Evolutionary conservation across 2,888 invertebrate genomes (phyloP).

Genomic region (Anthoptus insignis): DNA sequence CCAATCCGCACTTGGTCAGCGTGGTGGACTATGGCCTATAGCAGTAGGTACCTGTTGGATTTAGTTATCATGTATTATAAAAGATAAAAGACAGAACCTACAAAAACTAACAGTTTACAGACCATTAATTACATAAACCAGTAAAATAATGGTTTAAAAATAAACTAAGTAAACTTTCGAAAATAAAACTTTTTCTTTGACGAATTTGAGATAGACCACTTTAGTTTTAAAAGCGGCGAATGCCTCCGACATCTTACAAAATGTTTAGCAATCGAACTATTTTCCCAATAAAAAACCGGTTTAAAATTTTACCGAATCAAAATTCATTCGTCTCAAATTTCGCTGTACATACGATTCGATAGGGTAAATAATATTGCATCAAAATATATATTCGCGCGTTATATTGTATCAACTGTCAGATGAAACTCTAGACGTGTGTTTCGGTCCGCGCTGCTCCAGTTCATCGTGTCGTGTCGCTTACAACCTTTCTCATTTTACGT

Average conservation of each 20-base stretch:
- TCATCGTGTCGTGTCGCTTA: slow-evolving; percentile 81
- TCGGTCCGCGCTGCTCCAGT: slow-evolving; percentile 82
- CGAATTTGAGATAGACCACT: too few species aligned
- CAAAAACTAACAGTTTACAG: too few species aligned
- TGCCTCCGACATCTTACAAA: background rate
- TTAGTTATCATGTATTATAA: too few species aligned
- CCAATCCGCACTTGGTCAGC: too few species aligned
- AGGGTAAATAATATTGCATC: slow-evolving; percentile 36
- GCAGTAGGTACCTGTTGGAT: too few species aligned
- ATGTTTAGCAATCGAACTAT: background rate
- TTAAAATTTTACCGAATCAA: slow-evolving; percentile 6
- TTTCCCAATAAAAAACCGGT: background rate
- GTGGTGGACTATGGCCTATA: too few species aligned
- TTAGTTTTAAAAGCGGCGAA: too few species aligned
- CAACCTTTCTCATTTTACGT: slow-evolving; percentile 84
- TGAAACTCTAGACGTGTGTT: slow-evolving; percentile 75
- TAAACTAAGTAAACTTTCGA: too few species aligned
- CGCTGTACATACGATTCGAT: slow-evolving; percentile 24
- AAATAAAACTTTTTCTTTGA: too few species aligned
- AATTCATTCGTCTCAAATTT: slow-evolving; percentile 28
- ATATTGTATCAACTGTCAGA: slow-evolving; percentile 78
- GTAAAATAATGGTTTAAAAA: too few species aligned
- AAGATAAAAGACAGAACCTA: too few species aligned
- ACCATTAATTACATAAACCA: too few species aligned
- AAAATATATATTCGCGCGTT: slow-evolving; percentile 35